These are phyloP conservation scores for Taphrorychus bicolor DNA, from an alignment of 2,888 invertebrate species.

Conservation along the genomic window DNA sequence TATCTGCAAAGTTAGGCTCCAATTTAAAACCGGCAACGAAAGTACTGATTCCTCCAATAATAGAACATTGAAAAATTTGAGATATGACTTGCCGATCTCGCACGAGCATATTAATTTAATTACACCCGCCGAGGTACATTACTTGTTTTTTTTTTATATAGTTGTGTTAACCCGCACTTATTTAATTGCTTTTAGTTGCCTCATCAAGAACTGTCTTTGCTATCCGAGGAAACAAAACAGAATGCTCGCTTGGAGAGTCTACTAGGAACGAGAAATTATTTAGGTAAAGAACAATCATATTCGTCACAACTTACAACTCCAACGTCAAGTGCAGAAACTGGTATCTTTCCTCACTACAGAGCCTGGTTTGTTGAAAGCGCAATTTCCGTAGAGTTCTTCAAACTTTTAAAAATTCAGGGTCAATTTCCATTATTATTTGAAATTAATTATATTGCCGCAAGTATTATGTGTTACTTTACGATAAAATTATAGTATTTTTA, in stretches of 20 bases:
- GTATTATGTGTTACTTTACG: no score
- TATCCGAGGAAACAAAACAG: constrained; percentile 53
- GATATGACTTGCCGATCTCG: constrained; percentile 52
- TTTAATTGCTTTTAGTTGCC: constrained; percentile 48
- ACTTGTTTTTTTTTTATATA: not conserved
- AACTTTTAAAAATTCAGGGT: no score
- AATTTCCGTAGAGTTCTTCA: no score
- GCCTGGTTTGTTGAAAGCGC: no score
- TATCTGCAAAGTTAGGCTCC: constrained; percentile 71
- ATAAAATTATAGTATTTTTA: no score
- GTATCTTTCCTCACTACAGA: no score
- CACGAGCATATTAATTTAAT: constrained; percentile 58
- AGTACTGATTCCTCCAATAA: not conserved
- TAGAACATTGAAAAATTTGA: constrained; percentile 53
- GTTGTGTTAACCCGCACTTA: not conserved
- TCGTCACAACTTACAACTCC: no score
- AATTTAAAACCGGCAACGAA: constrained; percentile 56
- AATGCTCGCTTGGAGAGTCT: constrained; percentile 61
- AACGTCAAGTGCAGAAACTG: no score
- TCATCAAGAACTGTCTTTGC: constrained; percentile 50
- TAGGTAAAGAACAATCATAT: no score
- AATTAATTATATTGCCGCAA: no score
- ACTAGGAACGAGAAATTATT: constrained; percentile 70
- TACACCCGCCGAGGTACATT: constrained; percentile 56
- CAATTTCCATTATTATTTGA: no score